phyloP scores from a whole-genome alignment of 53 echinoderm and acorn worm genomes.

The Paelopatides confundens region DNA sequence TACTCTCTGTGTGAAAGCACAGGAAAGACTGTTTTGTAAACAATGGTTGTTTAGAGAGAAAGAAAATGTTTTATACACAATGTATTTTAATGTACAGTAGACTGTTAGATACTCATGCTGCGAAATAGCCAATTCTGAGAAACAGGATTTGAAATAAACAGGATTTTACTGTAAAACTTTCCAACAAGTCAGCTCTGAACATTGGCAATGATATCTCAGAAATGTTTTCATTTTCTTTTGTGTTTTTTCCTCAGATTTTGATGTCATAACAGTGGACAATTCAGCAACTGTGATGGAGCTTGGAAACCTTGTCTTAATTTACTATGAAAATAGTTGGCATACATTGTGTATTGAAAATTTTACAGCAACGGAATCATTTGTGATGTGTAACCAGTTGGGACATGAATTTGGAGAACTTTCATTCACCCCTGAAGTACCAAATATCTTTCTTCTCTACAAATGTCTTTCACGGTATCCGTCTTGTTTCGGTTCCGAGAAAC shows the following conservation, averaged over 20 bases:
- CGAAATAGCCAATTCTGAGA: too few species aligned
- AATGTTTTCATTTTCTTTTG: neutral
- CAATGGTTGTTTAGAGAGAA: too few species aligned
- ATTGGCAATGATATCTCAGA: too few species aligned
- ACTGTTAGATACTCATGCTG: too few species aligned
- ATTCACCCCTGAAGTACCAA: neutral
- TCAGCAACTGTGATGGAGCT: neutral
- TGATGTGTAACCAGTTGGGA: constrained; percentile 9
- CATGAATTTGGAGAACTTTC: neutral
- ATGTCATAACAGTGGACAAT: neutral
- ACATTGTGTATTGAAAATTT: neutral
- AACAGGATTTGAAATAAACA: too few species aligned
- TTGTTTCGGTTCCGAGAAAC: neutral
- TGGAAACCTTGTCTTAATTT: neutral
- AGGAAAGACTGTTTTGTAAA: too few species aligned
- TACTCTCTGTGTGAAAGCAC: too few species aligned
- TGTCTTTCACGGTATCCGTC: neutral
- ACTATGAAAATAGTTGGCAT: neutral
- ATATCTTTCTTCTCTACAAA: neutral
- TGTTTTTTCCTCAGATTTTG: neutral
- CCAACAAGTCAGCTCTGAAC: too few species aligned
- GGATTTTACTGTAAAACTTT: too few species aligned
- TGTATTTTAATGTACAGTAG: too few species aligned
- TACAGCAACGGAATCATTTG: neutral
- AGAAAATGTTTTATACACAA: too few species aligned